phyloP scores from a whole-genome alignment of 2,888 invertebrate genomes.

The Silvanus unidentatus region DNA sequence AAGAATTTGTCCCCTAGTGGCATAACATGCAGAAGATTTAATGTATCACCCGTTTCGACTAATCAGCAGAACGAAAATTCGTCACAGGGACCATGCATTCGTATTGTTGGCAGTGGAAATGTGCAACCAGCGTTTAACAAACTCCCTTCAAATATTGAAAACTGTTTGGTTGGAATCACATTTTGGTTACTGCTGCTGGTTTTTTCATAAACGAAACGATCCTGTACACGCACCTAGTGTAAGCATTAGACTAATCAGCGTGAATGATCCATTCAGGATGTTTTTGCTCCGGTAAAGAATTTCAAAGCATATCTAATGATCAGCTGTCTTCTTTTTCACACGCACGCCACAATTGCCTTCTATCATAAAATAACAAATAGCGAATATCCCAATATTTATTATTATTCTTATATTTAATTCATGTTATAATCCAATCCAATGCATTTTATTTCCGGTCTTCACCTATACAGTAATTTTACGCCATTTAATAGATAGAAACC shows the following conservation, averaged over 20 bases:
- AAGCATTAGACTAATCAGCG: slow-evolving; percentile 39
- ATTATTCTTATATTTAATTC: too few relatives aligned
- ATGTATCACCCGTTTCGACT: not conserved
- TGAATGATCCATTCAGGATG: slow-evolving; percentile 31
- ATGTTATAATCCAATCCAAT: too few relatives aligned
- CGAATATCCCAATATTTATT: too few relatives aligned
- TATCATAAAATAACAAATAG: slow-evolving; percentile 14
- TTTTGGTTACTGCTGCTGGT: not conserved
- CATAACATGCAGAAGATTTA: too few relatives aligned
- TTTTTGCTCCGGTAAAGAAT: slow-evolving; percentile 35
- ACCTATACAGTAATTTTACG: too few relatives aligned
- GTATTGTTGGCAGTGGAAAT: not conserved
- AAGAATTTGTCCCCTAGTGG: too few relatives aligned
- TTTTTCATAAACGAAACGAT: slow-evolving; percentile 15
- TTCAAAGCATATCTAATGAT: slow-evolving; percentile 39
- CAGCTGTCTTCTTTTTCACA: slow-evolving; percentile 39
- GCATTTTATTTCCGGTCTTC: too few relatives aligned
- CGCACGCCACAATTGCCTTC: slow-evolving; percentile 19
- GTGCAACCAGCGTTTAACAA: not conserved
- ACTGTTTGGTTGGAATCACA: too few relatives aligned
- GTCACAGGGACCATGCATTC: not conserved
- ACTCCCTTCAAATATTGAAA: not conserved
- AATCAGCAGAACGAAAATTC: not conserved
- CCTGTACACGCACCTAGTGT: slow-evolving; percentile 32
- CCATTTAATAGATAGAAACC: too few relatives aligned